Conservation (phyloP, 2,888 invertebrate genomes). For the Pterobdella sp. region DNA sequence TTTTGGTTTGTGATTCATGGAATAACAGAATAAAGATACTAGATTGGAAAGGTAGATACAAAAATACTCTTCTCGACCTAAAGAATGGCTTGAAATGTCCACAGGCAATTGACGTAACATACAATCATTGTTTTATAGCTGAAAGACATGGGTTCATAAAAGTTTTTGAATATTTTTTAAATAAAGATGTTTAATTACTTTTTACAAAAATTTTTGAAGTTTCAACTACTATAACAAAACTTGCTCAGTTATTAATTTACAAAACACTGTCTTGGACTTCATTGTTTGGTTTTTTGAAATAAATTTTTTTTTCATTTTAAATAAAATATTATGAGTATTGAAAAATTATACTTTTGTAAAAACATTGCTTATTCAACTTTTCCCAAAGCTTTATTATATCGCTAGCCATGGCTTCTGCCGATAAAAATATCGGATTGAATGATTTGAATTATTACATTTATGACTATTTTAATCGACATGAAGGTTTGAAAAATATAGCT, state of each 20-base stretch:
- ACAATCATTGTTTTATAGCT: conserved; percentile 35
- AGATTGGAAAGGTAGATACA: conserved; percentile 33
- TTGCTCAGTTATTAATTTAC: too few species aligned
- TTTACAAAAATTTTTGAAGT: too few species aligned
- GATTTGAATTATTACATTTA: conserved; percentile 10
- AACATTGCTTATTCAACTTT: neutral
- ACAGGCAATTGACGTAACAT: conserved; percentile 34
- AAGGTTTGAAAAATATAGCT: neutral
- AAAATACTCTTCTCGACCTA: conserved; percentile 33
- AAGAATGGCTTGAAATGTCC: conserved; percentile 37
- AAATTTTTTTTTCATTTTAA: too few species aligned
- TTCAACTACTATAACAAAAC: too few species aligned
- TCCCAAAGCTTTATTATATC: neutral
- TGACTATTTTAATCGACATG: neutral
- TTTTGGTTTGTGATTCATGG: conserved; percentile 39
- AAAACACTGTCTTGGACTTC: too few species aligned
- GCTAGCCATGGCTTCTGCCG: conserved; percentile 8
- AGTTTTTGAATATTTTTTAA: conserved; percentile 38
- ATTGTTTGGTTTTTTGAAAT: too few species aligned
- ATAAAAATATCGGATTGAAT: neutral
- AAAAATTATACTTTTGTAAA: too few species aligned
- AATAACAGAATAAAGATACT: conserved; percentile 37
- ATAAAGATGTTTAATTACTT: too few species aligned
- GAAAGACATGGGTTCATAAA: conserved; percentile 37
- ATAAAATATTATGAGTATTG: too few species aligned